Percentiles rank a stretch among this genome's conserved stretches.
Evolutionary conservation across 1,140 invertebrate genomes (phyloP).

Genomic region (Leptinotarsa texana): DNA sequence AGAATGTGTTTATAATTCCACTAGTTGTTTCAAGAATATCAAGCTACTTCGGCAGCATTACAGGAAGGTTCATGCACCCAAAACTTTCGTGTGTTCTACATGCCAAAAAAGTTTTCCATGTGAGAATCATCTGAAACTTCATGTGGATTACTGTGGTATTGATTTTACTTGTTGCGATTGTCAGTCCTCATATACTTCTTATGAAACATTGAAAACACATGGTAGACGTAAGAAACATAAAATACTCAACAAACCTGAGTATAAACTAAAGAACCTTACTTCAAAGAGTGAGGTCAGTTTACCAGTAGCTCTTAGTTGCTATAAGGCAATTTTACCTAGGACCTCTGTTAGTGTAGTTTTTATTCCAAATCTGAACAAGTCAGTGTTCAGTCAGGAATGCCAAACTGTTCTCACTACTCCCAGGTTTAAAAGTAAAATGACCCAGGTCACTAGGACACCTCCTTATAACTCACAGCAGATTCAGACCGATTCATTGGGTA

Average conservation of each 20-base stretch:
- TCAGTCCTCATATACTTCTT: constrained; percentile 58
- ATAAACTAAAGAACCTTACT: constrained; percentile 34
- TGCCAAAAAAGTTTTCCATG: constrained; percentile 65
- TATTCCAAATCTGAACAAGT: constrained; percentile 3
- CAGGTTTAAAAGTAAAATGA: constrained; percentile 43
- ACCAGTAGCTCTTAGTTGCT: neutral
- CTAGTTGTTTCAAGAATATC: constrained; percentile 48
- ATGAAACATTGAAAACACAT: constrained; percentile 65
- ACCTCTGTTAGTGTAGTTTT: constrained; percentile 31
- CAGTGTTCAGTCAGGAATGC: constrained; percentile 34
- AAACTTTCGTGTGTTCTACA: constrained; percentile 58
- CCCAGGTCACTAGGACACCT: constrained; percentile 38
- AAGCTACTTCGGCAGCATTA: constrained; percentile 62
- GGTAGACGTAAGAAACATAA: constrained; percentile 60
- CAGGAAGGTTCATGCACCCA: constrained; percentile 65
- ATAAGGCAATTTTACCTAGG: constrained; percentile 37
- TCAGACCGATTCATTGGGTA: constrained; percentile 55
- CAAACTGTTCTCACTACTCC: constrained; percentile 38
- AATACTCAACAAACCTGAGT: constrained; percentile 46
- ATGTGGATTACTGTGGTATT: constrained; percentile 59
- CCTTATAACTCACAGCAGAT: constrained; percentile 57
- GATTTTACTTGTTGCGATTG: constrained; percentile 61
- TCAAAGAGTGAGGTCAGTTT: constrained; percentile 28
- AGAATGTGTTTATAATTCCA: constrained; percentile 46
- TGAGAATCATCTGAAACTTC: constrained; percentile 56